Conservation (phyloP, 2,113 vertebrate genomes). For the Larimichthys crocea region DNA sequence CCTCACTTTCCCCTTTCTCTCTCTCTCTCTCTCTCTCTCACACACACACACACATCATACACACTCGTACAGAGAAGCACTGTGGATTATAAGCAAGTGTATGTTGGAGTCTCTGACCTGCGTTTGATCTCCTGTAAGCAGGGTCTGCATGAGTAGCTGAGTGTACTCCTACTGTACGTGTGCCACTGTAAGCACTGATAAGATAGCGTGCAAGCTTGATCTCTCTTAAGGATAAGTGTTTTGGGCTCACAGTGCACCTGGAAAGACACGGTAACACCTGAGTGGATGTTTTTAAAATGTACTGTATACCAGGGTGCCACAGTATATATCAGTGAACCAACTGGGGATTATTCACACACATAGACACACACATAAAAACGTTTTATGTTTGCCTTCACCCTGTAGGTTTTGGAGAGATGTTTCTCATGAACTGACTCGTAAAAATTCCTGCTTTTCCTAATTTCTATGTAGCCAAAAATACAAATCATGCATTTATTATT, state of each 20-base stretch:
- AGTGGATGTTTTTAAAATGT: conserved; percentile 66
- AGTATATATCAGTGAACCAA: conserved; percentile 60
- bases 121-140: conserved; percentile 72
- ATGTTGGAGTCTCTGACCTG: conserved; percentile 72
- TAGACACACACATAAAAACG: conserved; percentile 14
- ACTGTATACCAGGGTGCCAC: conserved; percentile 42
- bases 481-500: neutral
- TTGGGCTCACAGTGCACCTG: conserved; percentile 71
- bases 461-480: neutral
- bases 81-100: conserved; percentile 74
- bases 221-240: conserved; percentile 78
- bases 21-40: conserved; percentile 4
- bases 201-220: conserved; percentile 79
- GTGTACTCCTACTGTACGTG: conserved; percentile 73
- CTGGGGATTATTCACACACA: conserved; percentile 49
- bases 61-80: conserved; percentile 40
- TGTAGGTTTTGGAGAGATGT: conserved; percentile 9
- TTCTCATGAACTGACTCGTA: neutral
- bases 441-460: neutral
- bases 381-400: conserved; percentile 1
- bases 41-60: conserved; percentile 10
- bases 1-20: conserved; percentile 28
- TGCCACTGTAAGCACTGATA: conserved; percentile 74
- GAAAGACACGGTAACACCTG: conserved; percentile 70
- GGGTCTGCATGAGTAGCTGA: conserved; percentile 72